A percentile compares a stretch with the other conserved stretches of the same genome.
Conservation (phyloP, 2,113 vertebrate species). For the Leptodactylus fuscus region DNA sequence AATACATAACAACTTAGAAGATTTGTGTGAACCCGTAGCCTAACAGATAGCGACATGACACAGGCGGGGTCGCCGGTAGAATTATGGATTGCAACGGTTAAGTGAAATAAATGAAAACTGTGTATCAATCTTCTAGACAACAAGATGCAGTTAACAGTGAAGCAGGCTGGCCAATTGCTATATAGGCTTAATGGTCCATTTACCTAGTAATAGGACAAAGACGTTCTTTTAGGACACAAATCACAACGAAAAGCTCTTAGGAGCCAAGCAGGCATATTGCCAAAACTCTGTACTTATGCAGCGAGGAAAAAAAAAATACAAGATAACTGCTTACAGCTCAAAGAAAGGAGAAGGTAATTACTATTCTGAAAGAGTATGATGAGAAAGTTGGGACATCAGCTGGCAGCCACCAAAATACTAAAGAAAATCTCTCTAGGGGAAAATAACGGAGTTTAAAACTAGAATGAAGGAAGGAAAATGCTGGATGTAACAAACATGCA, state of each 20-base stretch:
- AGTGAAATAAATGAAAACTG: constrained; percentile 16
- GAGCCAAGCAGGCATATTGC: constrained; percentile 28
- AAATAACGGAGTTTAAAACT: constrained; percentile 27
- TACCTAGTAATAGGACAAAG: constrained; percentile 50
- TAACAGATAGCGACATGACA: not conserved
- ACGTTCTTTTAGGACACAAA: constrained; percentile 28
- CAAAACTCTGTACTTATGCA: constrained; percentile 28
- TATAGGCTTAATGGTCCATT: constrained; percentile 46
- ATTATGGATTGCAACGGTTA: constrained; percentile 17
- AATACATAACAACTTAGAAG: constrained; percentile 8
- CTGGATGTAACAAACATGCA: not conserved
- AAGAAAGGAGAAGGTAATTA: constrained; percentile 39
- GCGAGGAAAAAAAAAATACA: not conserved
- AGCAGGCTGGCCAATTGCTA: constrained; percentile 13
- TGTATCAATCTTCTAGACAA: constrained; percentile 22
- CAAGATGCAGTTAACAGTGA: constrained; percentile 34
- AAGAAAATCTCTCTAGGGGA: constrained; percentile 32
- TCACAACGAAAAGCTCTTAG: constrained; percentile 40
- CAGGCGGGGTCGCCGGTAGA: not conserved
- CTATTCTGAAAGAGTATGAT: constrained; percentile 24
- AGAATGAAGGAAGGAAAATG: constrained; percentile 4
- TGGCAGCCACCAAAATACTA: constrained; percentile 22
- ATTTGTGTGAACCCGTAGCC: not conserved
- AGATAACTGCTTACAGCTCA: constrained; percentile 16
- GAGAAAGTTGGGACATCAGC: constrained; percentile 34